Base-by-base conservation (phyloP, 2,797 vertebrate species). In the Gallinago stenura region DNA sequence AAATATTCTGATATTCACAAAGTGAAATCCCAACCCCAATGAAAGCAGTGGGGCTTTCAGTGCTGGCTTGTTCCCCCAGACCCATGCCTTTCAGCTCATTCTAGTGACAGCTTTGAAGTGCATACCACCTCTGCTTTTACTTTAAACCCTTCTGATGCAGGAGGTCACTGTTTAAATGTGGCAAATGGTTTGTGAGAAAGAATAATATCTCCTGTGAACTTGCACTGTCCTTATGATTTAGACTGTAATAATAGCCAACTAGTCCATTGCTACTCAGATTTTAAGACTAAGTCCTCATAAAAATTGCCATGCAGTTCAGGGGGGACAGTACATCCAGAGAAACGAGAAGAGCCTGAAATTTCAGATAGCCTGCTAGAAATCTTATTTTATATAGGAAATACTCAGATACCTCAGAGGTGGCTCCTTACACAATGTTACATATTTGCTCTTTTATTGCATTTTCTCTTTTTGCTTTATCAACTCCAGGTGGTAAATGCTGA, bases 21-120 rank as follows among this genome's bases (percentile, higher is more conserved):
- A 43, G 13, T 4, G n/a, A 77, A 91, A 88, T 56, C 41, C 31
- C 0, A 0, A 12, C 11, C 31, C 33, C 37, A 54, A 0, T 6
- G 37, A 58, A 71, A 68, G n/a, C n/a, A 64, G 26, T 6, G 45
- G 11, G 9, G 6, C 6, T 83, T 51, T 37, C 69, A 69, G 70
- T n/a, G 1, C 21, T 43, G 30, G 3, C 12, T 68, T 41, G 3
- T 19, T 33, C 28, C 33, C 30, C 8, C 13, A 41, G 24, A 8
- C 41, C 35, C 14, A 7, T 5, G 41, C n/a, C 41, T 50, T 51
- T 54, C 54, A 39, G 31, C 18, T 39, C 4, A 0, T 25, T 41
- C 20, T 28, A 16, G 62, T 6, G 18, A 62, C 1, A 5, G 17
- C 31, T 88, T 46, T 45, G 43, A 30, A 88, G 31, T 1, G 3